Conservation (phyloP, 2,797 vertebrate species). For the Sebastes jordani region DNA sequence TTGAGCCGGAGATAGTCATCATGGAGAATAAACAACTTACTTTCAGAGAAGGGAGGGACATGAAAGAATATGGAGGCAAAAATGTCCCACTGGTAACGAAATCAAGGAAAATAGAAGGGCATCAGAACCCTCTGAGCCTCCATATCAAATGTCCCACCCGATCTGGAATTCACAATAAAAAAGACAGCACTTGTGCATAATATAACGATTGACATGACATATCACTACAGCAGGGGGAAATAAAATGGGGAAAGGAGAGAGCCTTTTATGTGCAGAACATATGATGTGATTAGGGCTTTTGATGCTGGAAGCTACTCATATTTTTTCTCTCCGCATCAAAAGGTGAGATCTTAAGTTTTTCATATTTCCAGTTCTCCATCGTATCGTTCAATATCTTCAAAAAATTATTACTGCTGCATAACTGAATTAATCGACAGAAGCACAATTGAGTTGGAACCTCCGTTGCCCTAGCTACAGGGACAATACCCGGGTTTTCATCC, state of each 20-base stretch:
- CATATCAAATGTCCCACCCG: constrained; percentile 73
- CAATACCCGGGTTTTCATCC: constrained; percentile 45
- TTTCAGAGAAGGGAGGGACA: constrained; percentile 74
- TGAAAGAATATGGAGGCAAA: constrained; percentile 77
- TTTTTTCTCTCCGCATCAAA: constrained; percentile 63
- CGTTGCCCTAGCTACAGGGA: constrained; percentile 68
- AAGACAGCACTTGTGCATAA: constrained; percentile 75
- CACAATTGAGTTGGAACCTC: constrained; percentile 66
- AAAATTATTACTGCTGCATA: constrained; percentile 72
- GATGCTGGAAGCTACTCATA: constrained; percentile 65
- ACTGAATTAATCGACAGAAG: constrained; percentile 70
- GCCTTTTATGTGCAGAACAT: constrained; percentile 77
- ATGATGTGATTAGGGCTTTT: constrained; percentile 75
- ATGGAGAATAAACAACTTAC: constrained; percentile 82
- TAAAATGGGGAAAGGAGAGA: constrained; percentile 63
- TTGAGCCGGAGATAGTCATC: constrained; percentile 79
- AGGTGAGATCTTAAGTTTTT: constrained; percentile 76
- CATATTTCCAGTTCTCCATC: constrained; percentile 53
- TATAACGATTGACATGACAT: constrained; percentile 77
- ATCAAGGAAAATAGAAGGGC: constrained; percentile 81
- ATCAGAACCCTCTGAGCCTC: constrained; percentile 74
- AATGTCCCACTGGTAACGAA: constrained; percentile 75
- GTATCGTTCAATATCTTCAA: constrained; percentile 65
- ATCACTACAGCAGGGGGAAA: constrained; percentile 64
- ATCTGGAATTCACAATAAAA: constrained; percentile 72